phyloP scores from a whole-genome alignment of 2,113 vertebrate species.

The Loxodonta africana region DNA sequence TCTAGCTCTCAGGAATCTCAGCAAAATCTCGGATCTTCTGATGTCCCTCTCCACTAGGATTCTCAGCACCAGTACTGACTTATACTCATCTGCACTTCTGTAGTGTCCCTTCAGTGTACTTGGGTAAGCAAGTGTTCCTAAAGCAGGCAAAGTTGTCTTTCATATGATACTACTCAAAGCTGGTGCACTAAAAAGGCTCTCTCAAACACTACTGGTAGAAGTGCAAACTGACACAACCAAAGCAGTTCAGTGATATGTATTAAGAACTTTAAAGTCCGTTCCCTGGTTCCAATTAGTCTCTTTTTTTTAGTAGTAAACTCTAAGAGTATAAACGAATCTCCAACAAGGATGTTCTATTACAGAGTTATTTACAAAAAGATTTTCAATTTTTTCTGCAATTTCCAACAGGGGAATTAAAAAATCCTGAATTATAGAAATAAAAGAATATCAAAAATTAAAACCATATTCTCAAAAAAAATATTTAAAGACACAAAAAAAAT shows the following conservation, averaged over 20 bases:
- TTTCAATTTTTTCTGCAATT: conserved; percentile 1
- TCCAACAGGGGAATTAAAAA: neutral
- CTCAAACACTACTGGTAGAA: neutral
- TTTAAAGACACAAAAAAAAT: neutral
- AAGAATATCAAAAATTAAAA: neutral
- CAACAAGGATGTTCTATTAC: neutral
- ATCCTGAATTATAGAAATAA: neutral
- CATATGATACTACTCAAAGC: neutral
- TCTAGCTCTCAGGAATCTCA: neutral
- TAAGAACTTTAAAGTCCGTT: neutral
- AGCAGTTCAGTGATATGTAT: neutral
- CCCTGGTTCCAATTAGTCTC: neutral
- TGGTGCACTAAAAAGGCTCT: neutral
- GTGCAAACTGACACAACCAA: neutral
- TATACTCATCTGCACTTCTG: neutral
- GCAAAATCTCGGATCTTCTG: neutral
- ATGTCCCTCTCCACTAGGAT: neutral
- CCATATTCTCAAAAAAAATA: neutral
- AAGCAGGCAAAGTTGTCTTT: neutral
- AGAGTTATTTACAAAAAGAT: neutral
- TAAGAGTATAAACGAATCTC: conserved; percentile 2
- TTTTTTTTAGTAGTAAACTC: conserved; percentile 21
- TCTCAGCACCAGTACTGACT: neutral
- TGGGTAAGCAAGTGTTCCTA: neutral
- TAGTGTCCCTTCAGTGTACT: neutral